Conservation (phyloP, 30 jellyfish, hydroid and myxozoan genomes). For the Pelagia noctiluca region DNA sequence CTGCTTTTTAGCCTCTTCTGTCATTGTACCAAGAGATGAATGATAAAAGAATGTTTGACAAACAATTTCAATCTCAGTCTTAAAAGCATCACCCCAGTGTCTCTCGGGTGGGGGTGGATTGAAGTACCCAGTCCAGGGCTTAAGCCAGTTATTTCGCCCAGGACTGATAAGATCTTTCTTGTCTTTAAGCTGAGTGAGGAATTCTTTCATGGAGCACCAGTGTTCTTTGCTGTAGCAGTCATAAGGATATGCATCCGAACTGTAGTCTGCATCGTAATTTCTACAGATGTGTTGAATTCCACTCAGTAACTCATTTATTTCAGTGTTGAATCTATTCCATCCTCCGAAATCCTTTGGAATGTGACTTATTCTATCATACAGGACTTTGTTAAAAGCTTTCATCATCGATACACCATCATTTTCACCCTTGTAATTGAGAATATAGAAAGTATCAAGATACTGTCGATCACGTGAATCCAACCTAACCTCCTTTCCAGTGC, state of each 20-base stretch:
- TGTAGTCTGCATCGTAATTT: constrained; percentile 14
- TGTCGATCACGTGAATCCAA: neutral
- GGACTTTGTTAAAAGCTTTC: neutral
- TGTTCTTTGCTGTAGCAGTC: constrained; percentile 29
- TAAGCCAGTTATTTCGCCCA: neutral
- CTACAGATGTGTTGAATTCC: neutral
- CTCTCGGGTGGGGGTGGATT: constrained; percentile 1
- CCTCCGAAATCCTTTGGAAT: neutral
- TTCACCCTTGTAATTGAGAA: neutral
- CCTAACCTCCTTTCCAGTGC: neutral
- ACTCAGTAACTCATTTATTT: neutral
- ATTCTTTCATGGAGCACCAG: constrained; percentile 27
- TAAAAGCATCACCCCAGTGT: neutral
- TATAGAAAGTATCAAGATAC: neutral
- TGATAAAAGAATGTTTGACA: constrained; percentile 19
- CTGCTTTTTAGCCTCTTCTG: neutral
- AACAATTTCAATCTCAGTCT: constrained; percentile 18
- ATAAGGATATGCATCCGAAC: constrained; percentile 25
- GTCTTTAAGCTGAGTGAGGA: neutral
- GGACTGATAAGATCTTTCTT: neutral
- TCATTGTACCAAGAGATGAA: constrained; percentile 32
- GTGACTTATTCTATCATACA: no score
- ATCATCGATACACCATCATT: neutral
- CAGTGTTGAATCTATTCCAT: neutral
- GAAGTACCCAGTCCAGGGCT: neutral